A percentile compares a stretch with the other conserved stretches of the same genome.
Conservation (phyloP, 2,113 vertebrate species). For the Grammatotria lemairii region DNA sequence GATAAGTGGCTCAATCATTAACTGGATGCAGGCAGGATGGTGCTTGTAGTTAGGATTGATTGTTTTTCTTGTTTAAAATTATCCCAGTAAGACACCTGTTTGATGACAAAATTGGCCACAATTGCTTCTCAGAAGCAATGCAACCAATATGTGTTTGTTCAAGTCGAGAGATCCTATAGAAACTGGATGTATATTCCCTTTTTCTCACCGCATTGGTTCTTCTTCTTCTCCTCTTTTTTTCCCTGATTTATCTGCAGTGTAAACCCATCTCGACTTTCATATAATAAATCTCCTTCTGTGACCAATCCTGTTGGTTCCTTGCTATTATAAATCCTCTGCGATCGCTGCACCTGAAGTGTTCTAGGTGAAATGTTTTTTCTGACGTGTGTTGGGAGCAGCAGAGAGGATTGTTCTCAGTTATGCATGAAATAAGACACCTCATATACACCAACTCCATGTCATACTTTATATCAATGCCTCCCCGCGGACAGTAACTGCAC, state of each 20-base stretch:
- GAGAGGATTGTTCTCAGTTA: neutral
- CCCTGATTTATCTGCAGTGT: neutral
- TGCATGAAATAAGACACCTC: neutral
- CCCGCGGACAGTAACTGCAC: neutral
- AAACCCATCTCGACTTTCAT: neutral
- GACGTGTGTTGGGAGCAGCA: neutral
- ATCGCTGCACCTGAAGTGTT: neutral
- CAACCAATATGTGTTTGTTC: neutral
- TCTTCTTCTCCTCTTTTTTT: neutral
- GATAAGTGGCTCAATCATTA: neutral
- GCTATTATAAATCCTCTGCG: neutral
- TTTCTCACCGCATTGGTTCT: neutral
- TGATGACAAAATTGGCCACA: neutral
- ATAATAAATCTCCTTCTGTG: neutral
- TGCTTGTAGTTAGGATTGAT: neutral
- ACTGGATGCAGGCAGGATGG: neutral
- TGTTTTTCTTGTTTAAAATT: neutral
- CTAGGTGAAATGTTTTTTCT: neutral
- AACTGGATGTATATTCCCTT: neutral
- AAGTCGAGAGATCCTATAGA: neutral
- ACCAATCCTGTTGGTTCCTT: neutral
- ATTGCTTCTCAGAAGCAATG: neutral
- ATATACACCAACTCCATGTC: neutral
- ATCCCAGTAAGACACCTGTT: neutral
- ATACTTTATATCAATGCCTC: neutral